Percentiles rank a stretch among this genome's conserved stretches.
Conservation (phyloP, 2,888 invertebrate species). For the Anodontia alba region DNA sequence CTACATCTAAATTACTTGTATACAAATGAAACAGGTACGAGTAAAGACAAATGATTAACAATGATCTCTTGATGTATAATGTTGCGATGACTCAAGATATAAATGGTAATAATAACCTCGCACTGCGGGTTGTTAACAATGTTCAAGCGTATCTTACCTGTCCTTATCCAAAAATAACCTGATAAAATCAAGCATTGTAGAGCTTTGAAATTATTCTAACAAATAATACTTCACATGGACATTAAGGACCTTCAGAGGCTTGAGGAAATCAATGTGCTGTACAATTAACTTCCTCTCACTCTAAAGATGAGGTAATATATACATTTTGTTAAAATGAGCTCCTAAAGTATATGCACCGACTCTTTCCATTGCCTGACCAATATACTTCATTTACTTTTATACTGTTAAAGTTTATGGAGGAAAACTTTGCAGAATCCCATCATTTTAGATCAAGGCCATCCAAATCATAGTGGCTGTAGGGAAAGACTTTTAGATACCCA, state of each 20-base stretch:
- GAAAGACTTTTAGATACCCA: too few relatives aligned
- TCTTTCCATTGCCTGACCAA: too few relatives aligned
- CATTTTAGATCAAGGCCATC: too few relatives aligned
- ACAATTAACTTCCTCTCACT: not conserved
- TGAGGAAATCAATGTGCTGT: not conserved
- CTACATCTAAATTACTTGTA: slow-evolving; percentile 14
- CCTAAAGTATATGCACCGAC: too few relatives aligned
- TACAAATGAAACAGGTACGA: slow-evolving; percentile 14
- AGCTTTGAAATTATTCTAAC: slow-evolving; percentile 56
- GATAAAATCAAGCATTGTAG: slow-evolving; percentile 65
- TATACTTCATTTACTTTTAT: too few relatives aligned
- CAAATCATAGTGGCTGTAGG: too few relatives aligned
- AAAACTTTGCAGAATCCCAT: too few relatives aligned
- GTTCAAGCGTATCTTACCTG: slow-evolving; percentile 65
- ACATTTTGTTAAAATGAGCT: too few relatives aligned
- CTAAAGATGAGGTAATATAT: not conserved
- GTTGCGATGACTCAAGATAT: slow-evolving; percentile 21
- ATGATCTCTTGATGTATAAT: slow-evolving; percentile 16
- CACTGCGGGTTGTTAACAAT: slow-evolving; percentile 64
- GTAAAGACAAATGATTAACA: slow-evolving; percentile 18
- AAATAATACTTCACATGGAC: slow-evolving; percentile 3
- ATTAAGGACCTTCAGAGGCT: not conserved
- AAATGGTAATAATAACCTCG: slow-evolving; percentile 30
- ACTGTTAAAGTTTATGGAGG: too few relatives aligned
- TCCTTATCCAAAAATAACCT: slow-evolving; percentile 63